phyloP scores from a whole-genome alignment of 2,797 vertebrate species.

The Spinus pinus region DNA sequence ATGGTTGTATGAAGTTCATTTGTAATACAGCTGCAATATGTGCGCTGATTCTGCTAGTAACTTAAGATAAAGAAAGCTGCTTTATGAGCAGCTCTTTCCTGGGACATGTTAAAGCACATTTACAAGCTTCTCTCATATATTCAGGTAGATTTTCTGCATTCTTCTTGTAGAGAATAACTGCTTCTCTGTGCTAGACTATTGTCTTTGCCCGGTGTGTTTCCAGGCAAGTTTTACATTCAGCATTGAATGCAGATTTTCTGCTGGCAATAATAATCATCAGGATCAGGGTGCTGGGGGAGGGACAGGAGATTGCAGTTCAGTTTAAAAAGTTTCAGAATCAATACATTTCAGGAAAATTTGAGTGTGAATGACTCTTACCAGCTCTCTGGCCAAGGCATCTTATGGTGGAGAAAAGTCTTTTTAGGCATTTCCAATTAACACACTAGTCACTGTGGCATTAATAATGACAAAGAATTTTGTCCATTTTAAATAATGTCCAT shows the following conservation, averaged over 20 bases:
- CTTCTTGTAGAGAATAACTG: background rate
- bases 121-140: background rate
- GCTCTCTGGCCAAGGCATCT: background rate
- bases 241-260: background rate
- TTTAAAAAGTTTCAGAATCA: background rate
- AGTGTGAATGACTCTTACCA: background rate
- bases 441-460: background rate
- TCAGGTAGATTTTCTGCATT: background rate
- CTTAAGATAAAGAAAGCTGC: background rate
- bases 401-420: background rate
- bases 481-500: background rate
- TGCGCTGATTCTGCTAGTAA: background rate
- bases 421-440: background rate
- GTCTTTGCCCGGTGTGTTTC: background rate
- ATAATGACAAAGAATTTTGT: background rate
- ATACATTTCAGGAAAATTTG: background rate
- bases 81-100: background rate
- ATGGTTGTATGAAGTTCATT: background rate
- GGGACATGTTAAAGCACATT: background rate
- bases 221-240: background rate
- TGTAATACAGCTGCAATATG: background rate
- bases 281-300: background rate
- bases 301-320: background rate
- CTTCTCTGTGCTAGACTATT: background rate
- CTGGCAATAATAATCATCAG: background rate